Percentiles rank a stretch among this genome's conserved stretches.
These are phyloP conservation scores for Bolborhynchus lineola DNA, from an alignment of 2,113 vertebrate species.

Conservation along the genomic window DNA sequence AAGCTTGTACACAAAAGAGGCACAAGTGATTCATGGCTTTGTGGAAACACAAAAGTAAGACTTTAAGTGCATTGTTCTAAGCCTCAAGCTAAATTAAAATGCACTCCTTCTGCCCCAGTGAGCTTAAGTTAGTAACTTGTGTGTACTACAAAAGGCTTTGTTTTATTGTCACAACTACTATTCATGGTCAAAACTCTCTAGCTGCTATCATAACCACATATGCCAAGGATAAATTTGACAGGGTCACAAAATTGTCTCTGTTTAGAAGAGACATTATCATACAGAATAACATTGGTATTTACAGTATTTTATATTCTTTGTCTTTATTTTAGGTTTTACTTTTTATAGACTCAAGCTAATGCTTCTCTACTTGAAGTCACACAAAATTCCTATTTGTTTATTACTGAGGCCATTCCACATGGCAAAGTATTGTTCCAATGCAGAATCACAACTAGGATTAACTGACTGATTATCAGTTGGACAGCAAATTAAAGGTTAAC, in stretches of 20 bases:
- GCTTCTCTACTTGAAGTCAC: neutral
- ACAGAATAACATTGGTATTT: neutral
- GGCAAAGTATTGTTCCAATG: neutral
- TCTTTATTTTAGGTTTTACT: neutral
- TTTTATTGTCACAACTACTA: constrained; percentile 16
- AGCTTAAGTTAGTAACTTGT: neutral
- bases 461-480: neutral
- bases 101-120: neutral
- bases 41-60: constrained; percentile 20
- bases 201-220: neutral
- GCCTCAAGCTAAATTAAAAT: constrained; percentile 6
- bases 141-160: neutral
- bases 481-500: neutral
- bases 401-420: neutral
- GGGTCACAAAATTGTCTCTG: constrained; percentile 14
- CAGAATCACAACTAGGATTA: neutral
- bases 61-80: neutral
- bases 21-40: neutral
- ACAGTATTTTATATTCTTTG: neutral
- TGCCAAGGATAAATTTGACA: constrained; percentile 5
- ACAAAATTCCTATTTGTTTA: neutral
- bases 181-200: constrained; percentile 15
- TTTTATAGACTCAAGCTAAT: neutral
- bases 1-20: neutral
- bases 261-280: neutral